Evolutionary conservation across 1,140 invertebrate genomes (phyloP).

Genomic region (Drosophila navojoa): DNA sequence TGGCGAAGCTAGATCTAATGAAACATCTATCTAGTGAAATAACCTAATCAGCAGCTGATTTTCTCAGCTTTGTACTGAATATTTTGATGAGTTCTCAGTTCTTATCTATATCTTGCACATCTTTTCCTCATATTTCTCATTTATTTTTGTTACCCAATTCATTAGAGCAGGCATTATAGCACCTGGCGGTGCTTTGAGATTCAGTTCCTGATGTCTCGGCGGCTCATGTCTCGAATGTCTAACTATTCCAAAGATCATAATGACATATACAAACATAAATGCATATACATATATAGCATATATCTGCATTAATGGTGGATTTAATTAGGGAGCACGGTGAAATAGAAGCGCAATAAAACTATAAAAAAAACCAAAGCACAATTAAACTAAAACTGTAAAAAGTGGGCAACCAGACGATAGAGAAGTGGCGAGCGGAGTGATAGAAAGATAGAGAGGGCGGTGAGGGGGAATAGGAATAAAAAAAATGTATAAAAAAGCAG

Average conservation of each 20-base stretch:
- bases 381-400: conserved; percentile 55
- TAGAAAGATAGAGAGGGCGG: neutral
- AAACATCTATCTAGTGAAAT: too few relatives aligned
- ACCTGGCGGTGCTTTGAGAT: neutral
- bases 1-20: too few relatives aligned
- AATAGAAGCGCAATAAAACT: conserved; percentile 18
- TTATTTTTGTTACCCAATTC: neutral
- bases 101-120: conserved; percentile 9
- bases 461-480: neutral
- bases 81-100: conserved; percentile 3
- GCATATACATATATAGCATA: conserved; percentile 27
- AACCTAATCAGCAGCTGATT: neutral
- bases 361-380: conserved; percentile 24
- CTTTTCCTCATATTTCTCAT: neutral
- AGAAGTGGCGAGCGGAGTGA: neutral
- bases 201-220: neutral
- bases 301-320: conserved; percentile 52
- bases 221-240: neutral
- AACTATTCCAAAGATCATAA: conserved; percentile 15
- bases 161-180: conserved; percentile 35
- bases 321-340: conserved; percentile 60
- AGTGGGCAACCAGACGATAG: neutral
- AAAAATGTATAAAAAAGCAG: conserved; percentile 2
- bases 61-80: neutral
- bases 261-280: neutral